Conservation (phyloP, 1,140 invertebrate genomes). For the Procambarus virginalis region DNA sequence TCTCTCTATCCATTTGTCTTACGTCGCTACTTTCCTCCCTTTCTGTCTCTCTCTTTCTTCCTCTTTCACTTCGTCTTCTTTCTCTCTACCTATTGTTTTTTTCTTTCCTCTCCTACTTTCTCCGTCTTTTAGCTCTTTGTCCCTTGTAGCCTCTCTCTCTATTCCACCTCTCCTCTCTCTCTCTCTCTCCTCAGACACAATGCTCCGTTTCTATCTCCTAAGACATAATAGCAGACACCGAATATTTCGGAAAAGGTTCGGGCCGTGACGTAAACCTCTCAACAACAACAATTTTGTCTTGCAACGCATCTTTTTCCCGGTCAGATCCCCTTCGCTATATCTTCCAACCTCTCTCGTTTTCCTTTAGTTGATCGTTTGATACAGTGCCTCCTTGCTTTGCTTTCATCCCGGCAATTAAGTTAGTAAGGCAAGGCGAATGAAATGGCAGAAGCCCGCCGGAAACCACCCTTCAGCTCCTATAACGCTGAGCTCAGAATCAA, state of each 20-base stretch:
- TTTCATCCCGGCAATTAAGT: constrained; percentile 34
- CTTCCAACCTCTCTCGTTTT: background rate
- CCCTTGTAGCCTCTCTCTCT: background rate
- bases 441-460: background rate
- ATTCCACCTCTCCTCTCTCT: background rate
- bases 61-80: background rate
- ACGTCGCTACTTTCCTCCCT: too few relatives aligned
- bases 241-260: too few relatives aligned
- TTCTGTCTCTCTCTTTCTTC: background rate
- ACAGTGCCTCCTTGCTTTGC: background rate
- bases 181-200: background rate
- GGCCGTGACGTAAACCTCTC: too few relatives aligned
- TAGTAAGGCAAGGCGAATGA: constrained; percentile 35
- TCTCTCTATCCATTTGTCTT: background rate
- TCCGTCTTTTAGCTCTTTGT: background rate
- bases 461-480: background rate
- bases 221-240: too few relatives aligned
- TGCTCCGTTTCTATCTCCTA: too few relatives aligned
- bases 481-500: constrained; percentile 1
- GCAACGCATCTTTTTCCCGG: too few relatives aligned
- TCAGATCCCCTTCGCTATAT: background rate
- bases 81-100: background rate
- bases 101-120: background rate
- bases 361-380: background rate
- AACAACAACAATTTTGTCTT: too few relatives aligned